phyloP scores from a whole-genome alignment of 2,113 vertebrate species.

The Telmatochromis sp. region DNA sequence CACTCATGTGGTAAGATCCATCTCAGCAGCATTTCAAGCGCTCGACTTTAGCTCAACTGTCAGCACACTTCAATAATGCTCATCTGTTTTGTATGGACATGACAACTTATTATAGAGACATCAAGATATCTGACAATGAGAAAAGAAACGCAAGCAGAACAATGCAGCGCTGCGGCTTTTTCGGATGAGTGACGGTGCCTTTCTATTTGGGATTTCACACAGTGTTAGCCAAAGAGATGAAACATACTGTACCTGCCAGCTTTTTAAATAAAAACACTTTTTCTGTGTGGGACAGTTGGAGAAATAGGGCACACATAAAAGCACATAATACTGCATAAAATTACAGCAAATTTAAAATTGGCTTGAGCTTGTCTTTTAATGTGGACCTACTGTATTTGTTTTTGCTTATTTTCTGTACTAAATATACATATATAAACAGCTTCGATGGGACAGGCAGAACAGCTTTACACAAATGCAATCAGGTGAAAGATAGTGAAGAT shows the following conservation, averaged over 20 bases:
- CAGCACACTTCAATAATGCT: conserved; percentile 41
- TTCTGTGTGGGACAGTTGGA: not conserved
- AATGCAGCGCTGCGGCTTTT: not conserved
- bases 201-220: not conserved
- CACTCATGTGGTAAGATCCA: conserved; percentile 35
- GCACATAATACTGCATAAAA: not conserved
- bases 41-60: conserved; percentile 39
- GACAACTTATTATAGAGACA: conserved; percentile 33
- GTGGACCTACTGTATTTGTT: not conserved
- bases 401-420: not conserved
- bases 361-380: not conserved
- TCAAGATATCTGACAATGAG: conserved; percentile 1
- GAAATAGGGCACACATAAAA: not conserved
- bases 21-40: conserved; percentile 50
- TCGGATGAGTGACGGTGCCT: not conserved
- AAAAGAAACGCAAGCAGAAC: conserved; percentile 1
- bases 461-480: not conserved
- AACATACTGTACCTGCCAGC: not conserved
- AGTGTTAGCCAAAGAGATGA: not conserved
- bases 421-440: not conserved
- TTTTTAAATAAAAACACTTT: not conserved
- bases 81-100: conserved; percentile 20
- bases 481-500: not conserved
- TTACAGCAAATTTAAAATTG: not conserved
- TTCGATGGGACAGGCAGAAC: not conserved